phyloP scores from a whole-genome alignment of 2,797 vertebrate species.

The Tapera naevia region DNA sequence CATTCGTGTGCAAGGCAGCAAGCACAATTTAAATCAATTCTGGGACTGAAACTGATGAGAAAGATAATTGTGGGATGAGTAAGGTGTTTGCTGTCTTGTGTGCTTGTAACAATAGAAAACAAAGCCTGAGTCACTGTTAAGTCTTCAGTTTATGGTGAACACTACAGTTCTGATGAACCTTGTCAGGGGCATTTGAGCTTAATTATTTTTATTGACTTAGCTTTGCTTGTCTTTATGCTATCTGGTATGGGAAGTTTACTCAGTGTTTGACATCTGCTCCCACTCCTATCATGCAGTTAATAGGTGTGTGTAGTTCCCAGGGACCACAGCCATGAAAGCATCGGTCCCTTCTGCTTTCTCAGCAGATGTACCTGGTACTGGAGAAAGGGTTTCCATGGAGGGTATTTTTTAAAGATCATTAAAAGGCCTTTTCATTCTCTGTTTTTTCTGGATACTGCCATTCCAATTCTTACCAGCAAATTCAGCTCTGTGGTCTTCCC shows the following conservation, averaged over 20 bases:
- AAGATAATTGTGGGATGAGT: not conserved
- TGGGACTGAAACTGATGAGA: not conserved
- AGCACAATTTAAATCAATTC: not conserved
- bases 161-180: not conserved
- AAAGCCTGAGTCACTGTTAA: not conserved
- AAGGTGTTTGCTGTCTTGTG: not conserved
- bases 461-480: not conserved
- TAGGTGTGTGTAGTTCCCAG: not conserved
- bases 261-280: constrained; percentile 40
- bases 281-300: not conserved
- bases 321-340: not conserved
- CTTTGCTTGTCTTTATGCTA: constrained; percentile 35
- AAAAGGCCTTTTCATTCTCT: not conserved
- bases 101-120: not conserved
- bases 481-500: not conserved
- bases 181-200: not conserved
- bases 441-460: not conserved
- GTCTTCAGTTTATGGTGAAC: not conserved
- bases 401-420: not conserved
- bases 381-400: not conserved
- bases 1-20: not conserved
- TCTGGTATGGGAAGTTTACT: constrained; percentile 14
- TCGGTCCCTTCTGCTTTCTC: not conserved
- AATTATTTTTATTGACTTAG: constrained; percentile 33
- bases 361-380: not conserved